Conservation (phyloP, 1,140 invertebrate species). For the Macrobrachium rosenbergii region DNA sequence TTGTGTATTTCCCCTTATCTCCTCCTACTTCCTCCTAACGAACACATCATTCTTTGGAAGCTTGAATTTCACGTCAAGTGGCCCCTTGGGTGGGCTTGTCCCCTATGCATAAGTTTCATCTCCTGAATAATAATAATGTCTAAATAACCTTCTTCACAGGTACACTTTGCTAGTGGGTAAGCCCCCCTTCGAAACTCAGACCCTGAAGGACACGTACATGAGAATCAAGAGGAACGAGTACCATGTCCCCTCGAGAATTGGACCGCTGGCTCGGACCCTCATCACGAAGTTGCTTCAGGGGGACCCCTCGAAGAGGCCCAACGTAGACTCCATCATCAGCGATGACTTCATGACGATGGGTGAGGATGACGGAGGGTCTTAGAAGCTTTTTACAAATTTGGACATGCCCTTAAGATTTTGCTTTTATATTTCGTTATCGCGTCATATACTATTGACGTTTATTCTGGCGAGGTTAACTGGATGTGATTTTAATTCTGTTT, state of each 20-base stretch:
- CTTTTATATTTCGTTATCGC: too few relatives aligned
- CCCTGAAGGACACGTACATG: conserved; percentile 77
- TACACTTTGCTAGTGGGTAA: conserved; percentile 78
- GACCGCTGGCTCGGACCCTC: conserved; percentile 72
- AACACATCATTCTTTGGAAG: too few relatives aligned
- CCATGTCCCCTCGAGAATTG: conserved; percentile 73
- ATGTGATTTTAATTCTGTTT: too few relatives aligned
- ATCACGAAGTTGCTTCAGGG: conserved; percentile 75
- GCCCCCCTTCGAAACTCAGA: conserved; percentile 79
- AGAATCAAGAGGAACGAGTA: conserved; percentile 78
- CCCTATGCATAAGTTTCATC: too few relatives aligned
- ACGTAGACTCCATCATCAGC: conserved; percentile 73
- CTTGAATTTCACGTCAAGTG: too few relatives aligned
- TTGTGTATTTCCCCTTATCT: too few relatives aligned
- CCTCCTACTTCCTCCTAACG: too few relatives aligned
- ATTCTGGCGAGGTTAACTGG: too few relatives aligned
- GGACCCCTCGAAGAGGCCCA: conserved; percentile 75
- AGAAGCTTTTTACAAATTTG: neutral
- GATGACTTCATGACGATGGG: conserved; percentile 75
- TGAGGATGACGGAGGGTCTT: conserved; percentile 65
- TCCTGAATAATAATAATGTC: too few relatives aligned
- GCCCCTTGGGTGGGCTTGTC: too few relatives aligned
- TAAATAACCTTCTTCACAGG: conserved; percentile 72
- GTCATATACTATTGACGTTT: too few relatives aligned
- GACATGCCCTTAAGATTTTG: too few relatives aligned